phyloP scores from a whole-genome alignment of 35 echinoderm and acorn worm species.

The Stichopus chloronotus region DNA sequence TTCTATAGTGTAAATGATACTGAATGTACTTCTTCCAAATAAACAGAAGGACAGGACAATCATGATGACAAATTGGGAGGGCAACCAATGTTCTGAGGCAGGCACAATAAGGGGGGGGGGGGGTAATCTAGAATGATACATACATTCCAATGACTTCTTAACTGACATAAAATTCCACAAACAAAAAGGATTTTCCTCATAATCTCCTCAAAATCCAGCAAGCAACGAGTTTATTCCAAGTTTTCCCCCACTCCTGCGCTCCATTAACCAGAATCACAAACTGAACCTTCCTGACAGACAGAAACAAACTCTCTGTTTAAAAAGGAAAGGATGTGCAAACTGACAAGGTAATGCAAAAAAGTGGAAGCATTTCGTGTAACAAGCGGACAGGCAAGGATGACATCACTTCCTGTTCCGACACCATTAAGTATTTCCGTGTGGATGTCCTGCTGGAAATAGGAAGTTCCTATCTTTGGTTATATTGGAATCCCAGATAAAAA shows the following conservation, averaged over 20 bases:
- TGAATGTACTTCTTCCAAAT: too few species aligned
- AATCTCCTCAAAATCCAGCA: background rate
- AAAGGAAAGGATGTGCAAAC: constrained; percentile 14
- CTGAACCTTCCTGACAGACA: background rate
- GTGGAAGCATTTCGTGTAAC: constrained; percentile 36
- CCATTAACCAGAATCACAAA: constrained; percentile 17
- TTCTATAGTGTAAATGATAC: too few species aligned
- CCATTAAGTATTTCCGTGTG: constrained; percentile 47
- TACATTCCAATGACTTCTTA: too few species aligned
- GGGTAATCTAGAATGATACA: background rate
- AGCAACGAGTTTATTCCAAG: background rate
- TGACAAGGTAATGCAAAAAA: constrained; percentile 16
- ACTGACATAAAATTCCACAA: too few species aligned
- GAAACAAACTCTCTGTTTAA: constrained; percentile 10
- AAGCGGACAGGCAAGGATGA: constrained; percentile 30
- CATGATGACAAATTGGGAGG: too few species aligned
- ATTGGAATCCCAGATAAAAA: constrained; percentile 45
- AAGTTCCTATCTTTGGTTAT: constrained; percentile 22
- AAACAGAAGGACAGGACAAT: too few species aligned
- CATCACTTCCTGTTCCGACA: constrained; percentile 49
- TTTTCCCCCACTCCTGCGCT: background rate
- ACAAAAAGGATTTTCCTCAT: too few species aligned
- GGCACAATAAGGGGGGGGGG: background rate
- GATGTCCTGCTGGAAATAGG: constrained; percentile 45
- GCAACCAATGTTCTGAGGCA: too few species aligned